Base-by-base conservation (phyloP, 1,140 invertebrate species). In the Neodiprion virginianus region DNA sequence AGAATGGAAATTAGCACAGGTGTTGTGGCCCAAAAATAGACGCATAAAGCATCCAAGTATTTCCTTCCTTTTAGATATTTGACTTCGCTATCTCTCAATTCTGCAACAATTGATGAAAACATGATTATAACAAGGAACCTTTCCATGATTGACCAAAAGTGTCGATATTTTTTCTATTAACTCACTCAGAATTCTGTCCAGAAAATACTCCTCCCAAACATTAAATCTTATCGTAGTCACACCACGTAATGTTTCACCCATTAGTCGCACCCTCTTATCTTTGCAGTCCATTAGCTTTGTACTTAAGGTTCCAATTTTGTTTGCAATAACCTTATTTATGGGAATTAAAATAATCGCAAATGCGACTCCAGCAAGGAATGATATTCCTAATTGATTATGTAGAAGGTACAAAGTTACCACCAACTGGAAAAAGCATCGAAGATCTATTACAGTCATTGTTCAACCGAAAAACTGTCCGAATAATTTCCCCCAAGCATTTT, bases 21-120 rank as follows among this genome's bases (percentile, higher is more conserved):
- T n/a, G 98, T 99, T 8, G 97, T 98, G 1, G 98, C 98, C 98
- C 98, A 99, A 85, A 99, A 96, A 86, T 97, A 99, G 1, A 99
- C 98, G 89, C 98, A 99, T 69, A 98, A 87, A n/a, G 98, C 98
- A 90, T 99, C 98, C 75, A 99, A 87, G 88, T 99, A 99, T 89
- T 99, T 99, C 77, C 97, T 90, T 17, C 93, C 92, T 76, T 93
- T 93, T 67, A 98, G 86, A 82, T 93, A 95, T 71, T 92, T 92
- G 21, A 98, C 82, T 89, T 98, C 96, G 65, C 88, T 83, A 4
- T 89, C 85, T 67, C 97, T 89, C 11, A 93, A 86, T 77, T 89
- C 92, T 93, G 79, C 69, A 79, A 79, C 69, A 76, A 73, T 10
- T 69, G 14, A 47, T 14, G 48, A 69, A 17, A 74, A 53, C 17